phyloP scores from a whole-genome alignment of 2,888 invertebrate species.

The Lapara coniferarum region DNA sequence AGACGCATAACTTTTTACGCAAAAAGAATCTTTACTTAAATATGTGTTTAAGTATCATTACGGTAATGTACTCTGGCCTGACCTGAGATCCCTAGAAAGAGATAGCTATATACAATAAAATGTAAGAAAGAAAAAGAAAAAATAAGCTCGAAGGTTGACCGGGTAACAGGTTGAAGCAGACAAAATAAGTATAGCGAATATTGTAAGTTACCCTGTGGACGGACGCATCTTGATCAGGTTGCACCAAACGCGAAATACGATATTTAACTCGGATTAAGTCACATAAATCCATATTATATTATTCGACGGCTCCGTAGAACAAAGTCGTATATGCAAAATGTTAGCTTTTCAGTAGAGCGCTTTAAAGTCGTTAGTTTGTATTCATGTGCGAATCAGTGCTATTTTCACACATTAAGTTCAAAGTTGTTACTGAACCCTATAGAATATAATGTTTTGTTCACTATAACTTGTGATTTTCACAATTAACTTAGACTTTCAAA shows the following conservation, averaged over 20 bases:
- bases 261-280: conserved; percentile 49
- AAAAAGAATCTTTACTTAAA: conserved; percentile 80
- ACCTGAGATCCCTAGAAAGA: conserved; percentile 66
- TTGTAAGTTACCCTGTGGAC: conserved; percentile 69
- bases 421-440: no score
- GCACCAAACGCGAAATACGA: conserved; percentile 35
- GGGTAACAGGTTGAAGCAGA: conserved; percentile 80
- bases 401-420: no score
- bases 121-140: conserved; percentile 50
- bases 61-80: conserved; percentile 76
- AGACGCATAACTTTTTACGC: conserved; percentile 66
- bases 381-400: no score
- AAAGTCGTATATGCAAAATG: no score
- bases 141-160: conserved; percentile 69
- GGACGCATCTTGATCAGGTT: conserved; percentile 63
- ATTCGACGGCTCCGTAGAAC: no score
- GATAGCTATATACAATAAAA: conserved; percentile 48
- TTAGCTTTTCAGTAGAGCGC: no score
- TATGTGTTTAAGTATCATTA: conserved; percentile 83
- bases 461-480: no score
- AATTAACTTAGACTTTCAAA: no score
- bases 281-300: conserved; percentile 25
- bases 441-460: no score
- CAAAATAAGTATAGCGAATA: conserved; percentile 76
- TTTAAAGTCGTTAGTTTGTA: no score